A percentile compares a stretch with the other conserved stretches of the same genome.
phyloP scores from a whole-genome alignment of 2,797 vertebrate genomes.

The Tolypeutes matacus region DNA sequence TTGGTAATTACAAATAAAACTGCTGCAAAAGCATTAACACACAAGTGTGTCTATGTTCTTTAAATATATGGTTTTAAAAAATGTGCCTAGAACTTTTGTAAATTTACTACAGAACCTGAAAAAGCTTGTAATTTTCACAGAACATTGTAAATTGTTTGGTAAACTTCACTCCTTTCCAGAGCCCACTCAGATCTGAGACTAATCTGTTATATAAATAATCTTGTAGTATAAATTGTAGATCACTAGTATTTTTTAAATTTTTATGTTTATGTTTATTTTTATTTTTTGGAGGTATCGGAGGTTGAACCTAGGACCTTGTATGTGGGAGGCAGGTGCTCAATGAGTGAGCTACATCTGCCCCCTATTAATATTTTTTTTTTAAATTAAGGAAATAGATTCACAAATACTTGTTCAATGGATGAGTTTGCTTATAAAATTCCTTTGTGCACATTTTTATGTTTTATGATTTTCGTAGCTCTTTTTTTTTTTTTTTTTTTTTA shows the following conservation, averaged over 20 bases:
- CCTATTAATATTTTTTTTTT: background rate
- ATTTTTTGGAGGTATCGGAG: too few relatives aligned
- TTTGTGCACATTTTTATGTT: slow-evolving; percentile 36
- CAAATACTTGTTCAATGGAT: background rate
- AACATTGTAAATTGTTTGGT: slow-evolving; percentile 44
- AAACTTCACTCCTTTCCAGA: background rate
- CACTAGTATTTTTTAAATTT: background rate
- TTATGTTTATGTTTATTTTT: too few relatives aligned
- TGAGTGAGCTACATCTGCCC: too few relatives aligned
- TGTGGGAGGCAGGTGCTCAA: too few relatives aligned
- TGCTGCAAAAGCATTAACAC: background rate
- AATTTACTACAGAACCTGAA: background rate
- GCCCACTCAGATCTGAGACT: background rate
- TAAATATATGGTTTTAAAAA: background rate
- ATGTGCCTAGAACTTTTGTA: background rate
- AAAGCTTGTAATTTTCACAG: slow-evolving; percentile 39
- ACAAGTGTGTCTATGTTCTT: background rate
- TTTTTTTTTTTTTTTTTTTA: too few relatives aligned
- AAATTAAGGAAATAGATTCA: slow-evolving; percentile 19
- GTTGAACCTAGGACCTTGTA: too few relatives aligned
- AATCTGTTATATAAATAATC: slow-evolving; percentile 54
- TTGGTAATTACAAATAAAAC: slow-evolving; percentile 28
- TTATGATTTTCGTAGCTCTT: too few relatives aligned
- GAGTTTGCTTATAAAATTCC: background rate
- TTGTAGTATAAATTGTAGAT: slow-evolving; percentile 37